Evolutionary conservation across 2,113 vertebrate species (phyloP), one percentile per base, ranked within the genome.

Genomic region (Oplegnathus fasciatus): DNA sequence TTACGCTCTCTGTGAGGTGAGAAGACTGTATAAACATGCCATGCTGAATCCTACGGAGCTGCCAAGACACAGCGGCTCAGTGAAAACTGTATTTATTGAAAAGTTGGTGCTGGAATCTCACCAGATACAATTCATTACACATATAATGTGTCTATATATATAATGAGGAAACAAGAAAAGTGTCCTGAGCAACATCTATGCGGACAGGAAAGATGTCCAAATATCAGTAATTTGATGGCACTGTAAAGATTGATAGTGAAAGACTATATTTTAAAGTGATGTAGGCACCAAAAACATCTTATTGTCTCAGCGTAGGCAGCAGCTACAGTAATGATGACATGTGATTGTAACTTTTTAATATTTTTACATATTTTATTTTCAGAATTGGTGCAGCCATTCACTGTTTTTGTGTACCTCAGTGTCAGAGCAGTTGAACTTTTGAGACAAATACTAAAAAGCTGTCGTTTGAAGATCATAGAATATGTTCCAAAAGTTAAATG

Each of bases 11-110:
- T 74, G 42, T 75, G 68, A 86, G 83, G 83, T 82, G 85, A 82
- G 64, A 88, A 67, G 61, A 68, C 75, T 85, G 40, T 54, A 71
- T 83, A 90, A 91, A 93, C 90, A 92, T 75, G 80, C 74, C 75
- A 87, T 52, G 77, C 42, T 62, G 55, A 90, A 86, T 78, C 74
- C 60, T 34, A n/a, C 65, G 76, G 61, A 55, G 79, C 74, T 70
- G 85, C 76, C 64, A 37, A 88, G 42, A 80, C 50, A 28, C 60
- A 58, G 64, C 37, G 1, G 40, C 66, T 81, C 44, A 50, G 74
- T 18, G 14, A n/a, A 82, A 66, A 74, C 71, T 26, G 1, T 69
- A 42, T 86, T 55, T 71, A 62, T 44, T 74, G 54, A 82, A 84
- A 86, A 65, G 28, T 48, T 52, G 13, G n/a, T n/a, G 18, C 75